These are phyloP conservation scores for Acanthoscelides obtectus DNA, from an alignment of 2,888 invertebrate species.

Conservation along the genomic window DNA sequence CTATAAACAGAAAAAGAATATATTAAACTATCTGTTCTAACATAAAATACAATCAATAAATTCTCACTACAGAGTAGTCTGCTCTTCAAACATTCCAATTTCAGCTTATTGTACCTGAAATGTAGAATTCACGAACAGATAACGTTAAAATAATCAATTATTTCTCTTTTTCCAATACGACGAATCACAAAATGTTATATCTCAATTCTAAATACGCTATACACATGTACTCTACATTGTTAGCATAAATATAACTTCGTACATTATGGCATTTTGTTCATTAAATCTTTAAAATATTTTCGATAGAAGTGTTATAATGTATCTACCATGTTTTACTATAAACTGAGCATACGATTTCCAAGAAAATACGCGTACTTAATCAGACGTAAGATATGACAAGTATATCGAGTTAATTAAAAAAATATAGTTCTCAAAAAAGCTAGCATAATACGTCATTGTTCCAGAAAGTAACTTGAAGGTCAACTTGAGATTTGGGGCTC, in stretches of 20 bases:
- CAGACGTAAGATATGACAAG: background rate
- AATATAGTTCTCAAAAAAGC: too few species aligned
- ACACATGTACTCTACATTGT: background rate
- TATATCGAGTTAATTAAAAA: too few species aligned
- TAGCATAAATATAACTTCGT: background rate
- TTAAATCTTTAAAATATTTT: background rate
- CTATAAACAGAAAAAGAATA: conserved; percentile 28
- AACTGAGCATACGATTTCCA: background rate
- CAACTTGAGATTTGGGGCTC: too few species aligned
- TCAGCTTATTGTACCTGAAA: conserved; percentile 2
- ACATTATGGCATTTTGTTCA: background rate
- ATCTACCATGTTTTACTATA: background rate
- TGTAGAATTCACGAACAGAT: conserved; percentile 3
- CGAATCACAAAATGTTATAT: background rate
- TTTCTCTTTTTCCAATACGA: background rate
- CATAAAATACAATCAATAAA: conserved; percentile 23
- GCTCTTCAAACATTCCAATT: conserved; percentile 7
- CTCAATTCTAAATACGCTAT: background rate
- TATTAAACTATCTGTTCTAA: conserved; percentile 25
- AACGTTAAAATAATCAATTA: background rate
- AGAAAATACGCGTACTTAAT: background rate
- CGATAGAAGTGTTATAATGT: background rate
- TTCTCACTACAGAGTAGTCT: conserved; percentile 17
- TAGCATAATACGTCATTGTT: too few species aligned
- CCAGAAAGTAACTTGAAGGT: too few species aligned